Evolutionary conservation across 1,140 invertebrate genomes (phyloP).

Genomic region (Anastrepha obliqua): DNA sequence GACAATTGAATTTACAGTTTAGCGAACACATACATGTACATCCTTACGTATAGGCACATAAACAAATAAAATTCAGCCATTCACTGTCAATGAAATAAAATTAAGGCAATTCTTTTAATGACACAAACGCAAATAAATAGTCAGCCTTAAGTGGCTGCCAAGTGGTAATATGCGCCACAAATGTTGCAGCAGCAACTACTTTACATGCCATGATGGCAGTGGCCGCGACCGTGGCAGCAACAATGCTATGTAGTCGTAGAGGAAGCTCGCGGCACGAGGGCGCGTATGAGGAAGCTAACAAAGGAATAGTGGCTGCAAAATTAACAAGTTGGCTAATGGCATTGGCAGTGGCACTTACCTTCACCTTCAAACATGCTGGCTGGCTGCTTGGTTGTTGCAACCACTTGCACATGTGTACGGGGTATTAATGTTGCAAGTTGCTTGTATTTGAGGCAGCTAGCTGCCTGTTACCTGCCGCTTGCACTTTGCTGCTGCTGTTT

Average conservation of each 20-base stretch:
- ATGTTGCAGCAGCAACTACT: slow-evolving; percentile 23
- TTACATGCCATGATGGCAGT: neutral
- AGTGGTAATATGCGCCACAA: neutral
- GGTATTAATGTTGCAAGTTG: neutral
- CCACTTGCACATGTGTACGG: neutral
- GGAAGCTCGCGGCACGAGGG: too few species aligned
- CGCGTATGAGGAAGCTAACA: neutral
- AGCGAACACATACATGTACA: neutral
- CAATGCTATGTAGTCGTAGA: too few species aligned
- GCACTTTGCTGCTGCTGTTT: neutral
- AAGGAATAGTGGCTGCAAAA: neutral
- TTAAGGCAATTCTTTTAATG: slow-evolving; percentile 28
- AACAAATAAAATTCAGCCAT: slow-evolving; percentile 12
- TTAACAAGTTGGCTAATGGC: slow-evolving; percentile 21
- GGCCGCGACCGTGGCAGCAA: neutral
- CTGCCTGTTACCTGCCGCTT: neutral
- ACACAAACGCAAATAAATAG: slow-evolving; percentile 36
- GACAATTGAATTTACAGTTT: neutral
- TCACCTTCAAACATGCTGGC: slow-evolving; percentile 2
- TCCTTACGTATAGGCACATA: neutral
- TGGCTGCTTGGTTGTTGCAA: neutral
- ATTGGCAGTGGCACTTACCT: slow-evolving; percentile 3
- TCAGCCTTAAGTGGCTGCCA: neutral
- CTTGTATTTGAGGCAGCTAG: neutral
- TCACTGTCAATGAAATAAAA: neutral